Evolutionary conservation across 2,113 vertebrate genomes (phyloP).

Genomic region (Ophiodon elongatus): DNA sequence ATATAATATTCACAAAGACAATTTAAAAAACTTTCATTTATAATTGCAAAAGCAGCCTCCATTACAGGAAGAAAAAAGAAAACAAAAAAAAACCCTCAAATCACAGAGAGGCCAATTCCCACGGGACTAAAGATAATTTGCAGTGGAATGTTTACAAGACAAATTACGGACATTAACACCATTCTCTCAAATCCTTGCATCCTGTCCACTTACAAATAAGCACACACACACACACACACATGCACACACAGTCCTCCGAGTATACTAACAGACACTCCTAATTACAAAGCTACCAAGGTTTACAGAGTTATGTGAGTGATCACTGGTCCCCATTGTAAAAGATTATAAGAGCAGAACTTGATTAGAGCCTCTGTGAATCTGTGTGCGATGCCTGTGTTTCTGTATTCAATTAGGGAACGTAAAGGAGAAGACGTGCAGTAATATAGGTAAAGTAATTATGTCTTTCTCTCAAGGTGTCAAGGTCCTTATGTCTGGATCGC

Average conservation of each 20-base stretch:
- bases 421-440: neutral
- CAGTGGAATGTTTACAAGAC: too few relatives aligned
- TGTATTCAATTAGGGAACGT: neutral
- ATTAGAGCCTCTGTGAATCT: constrained; percentile 50
- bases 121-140: too few relatives aligned
- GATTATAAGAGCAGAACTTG: constrained; percentile 53
- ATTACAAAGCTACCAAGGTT: constrained; percentile 50
- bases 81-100: too few relatives aligned
- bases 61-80: too few relatives aligned
- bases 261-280: constrained; percentile 42
- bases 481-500: neutral
- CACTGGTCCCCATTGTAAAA: constrained; percentile 46
- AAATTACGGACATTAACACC: too few relatives aligned
- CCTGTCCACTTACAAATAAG: constrained; percentile 7
- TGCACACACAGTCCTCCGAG: constrained; percentile 22
- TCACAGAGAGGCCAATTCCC: too few relatives aligned
- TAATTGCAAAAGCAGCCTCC: too few relatives aligned
- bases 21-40: too few relatives aligned
- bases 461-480: neutral
- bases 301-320: constrained; percentile 52
- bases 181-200: neutral
- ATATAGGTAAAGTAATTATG: neutral
- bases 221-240: constrained; percentile 7
- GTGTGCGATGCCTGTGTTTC: neutral
- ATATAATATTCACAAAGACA: neutral